These are phyloP conservation scores for Falco naumanni DNA, from an alignment of 2,797 vertebrate species.

Conservation along the genomic window DNA sequence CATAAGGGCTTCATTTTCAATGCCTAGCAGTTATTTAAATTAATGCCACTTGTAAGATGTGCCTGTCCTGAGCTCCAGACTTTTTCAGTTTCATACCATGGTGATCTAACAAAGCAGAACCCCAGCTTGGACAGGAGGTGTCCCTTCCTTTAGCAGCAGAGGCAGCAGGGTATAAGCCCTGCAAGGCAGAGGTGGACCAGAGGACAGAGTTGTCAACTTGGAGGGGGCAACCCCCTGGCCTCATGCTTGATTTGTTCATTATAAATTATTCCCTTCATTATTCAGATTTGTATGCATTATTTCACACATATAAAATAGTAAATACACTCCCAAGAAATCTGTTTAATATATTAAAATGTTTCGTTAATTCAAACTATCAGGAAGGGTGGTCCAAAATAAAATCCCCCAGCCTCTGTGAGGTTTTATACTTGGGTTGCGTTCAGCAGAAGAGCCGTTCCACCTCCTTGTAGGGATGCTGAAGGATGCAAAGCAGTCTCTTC, in stretches of 20 bases:
- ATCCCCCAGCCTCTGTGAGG: fast-evolving
- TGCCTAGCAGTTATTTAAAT: background rate
- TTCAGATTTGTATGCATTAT: too few species aligned
- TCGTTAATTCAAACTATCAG: background rate
- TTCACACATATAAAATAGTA: background rate
- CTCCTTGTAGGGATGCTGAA: background rate
- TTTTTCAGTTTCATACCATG: background rate
- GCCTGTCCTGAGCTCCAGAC: background rate
- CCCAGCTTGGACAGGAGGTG: background rate
- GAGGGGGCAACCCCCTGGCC: background rate
- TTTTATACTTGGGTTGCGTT: background rate
- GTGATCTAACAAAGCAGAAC: background rate
- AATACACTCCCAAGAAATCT: background rate
- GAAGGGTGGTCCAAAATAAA: background rate
- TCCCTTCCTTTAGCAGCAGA: background rate
- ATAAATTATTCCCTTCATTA: background rate
- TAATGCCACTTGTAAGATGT: background rate
- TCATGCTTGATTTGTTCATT: too few species aligned
- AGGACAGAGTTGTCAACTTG: background rate
- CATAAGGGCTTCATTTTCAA: too few species aligned
- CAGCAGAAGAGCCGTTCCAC: background rate
- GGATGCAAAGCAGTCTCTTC: background rate
- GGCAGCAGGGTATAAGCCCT: fast-evolving
- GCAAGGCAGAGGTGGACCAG: background rate
- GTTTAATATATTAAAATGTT: background rate